Conservation (phyloP, 2,797 vertebrate genomes). For the Clarias laeviceps region DNA sequence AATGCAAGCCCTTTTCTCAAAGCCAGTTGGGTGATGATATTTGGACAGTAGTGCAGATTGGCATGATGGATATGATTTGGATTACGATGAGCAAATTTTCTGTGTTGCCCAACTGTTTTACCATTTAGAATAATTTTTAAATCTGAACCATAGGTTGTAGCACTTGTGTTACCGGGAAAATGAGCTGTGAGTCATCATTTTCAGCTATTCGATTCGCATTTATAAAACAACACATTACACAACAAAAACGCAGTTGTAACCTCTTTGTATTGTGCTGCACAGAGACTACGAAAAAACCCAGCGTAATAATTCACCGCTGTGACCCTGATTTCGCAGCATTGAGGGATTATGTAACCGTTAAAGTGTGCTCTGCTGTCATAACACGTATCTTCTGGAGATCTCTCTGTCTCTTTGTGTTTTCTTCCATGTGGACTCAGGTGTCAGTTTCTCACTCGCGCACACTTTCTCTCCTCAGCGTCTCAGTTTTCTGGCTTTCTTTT, state of each 20-base stretch:
- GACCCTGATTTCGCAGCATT: conserved; percentile 63
- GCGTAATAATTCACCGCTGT: conserved; percentile 58
- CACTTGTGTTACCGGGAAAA: neutral
- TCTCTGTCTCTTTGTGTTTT: conserved; percentile 36
- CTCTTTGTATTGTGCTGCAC: conserved; percentile 30
- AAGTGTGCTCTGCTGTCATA: conserved; percentile 51
- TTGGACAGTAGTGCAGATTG: neutral
- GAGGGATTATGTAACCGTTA: conserved; percentile 66
- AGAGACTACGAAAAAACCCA: neutral
- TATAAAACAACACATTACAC: neutral
- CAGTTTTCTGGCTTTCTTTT: conserved; percentile 38
- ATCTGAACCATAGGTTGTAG: conserved; percentile 13
- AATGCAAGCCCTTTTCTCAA: neutral
- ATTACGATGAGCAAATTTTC: neutral
- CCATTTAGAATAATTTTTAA: neutral
- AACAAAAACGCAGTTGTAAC: conserved; percentile 13
- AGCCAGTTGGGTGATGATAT: neutral
- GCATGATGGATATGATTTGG: neutral
- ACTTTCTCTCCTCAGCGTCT: conserved; percentile 18
- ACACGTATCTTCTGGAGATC: conserved; percentile 52
- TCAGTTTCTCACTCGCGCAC: conserved; percentile 52
- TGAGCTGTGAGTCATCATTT: conserved; percentile 17
- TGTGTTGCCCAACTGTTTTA: neutral
- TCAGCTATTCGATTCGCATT: neutral
- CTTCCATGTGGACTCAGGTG: conserved; percentile 18